Conservation (phyloP, 2,888 invertebrate genomes). For the Brachyopa scutellaris region DNA sequence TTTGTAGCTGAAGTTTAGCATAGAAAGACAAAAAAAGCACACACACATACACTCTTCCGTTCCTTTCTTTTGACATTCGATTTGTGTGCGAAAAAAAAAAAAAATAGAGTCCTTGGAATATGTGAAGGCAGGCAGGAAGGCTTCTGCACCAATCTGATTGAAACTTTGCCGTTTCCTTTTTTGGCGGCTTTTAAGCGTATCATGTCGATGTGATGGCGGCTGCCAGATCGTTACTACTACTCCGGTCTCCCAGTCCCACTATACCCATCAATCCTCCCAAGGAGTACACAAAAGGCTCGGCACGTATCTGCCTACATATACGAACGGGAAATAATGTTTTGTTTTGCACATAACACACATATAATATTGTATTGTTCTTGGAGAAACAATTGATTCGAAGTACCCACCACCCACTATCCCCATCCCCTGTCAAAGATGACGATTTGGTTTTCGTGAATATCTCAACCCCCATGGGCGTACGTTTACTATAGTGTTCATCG, state of each 20-base stretch:
- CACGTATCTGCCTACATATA: conserved; percentile 63
- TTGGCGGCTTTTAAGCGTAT: conserved; percentile 72
- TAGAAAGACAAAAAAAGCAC: conserved; percentile 31
- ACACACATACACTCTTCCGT: conserved; percentile 22
- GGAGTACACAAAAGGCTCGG: conserved; percentile 58
- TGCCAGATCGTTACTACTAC: conserved; percentile 58
- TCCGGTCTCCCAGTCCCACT: not conserved
- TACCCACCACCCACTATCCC: conserved; percentile 2
- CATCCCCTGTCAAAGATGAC: conserved; percentile 30
- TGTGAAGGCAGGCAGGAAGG: conserved; percentile 51
- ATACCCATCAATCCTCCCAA: conserved; percentile 25
- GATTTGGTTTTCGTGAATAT: conserved; percentile 59
- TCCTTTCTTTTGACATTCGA: conserved; percentile 51
- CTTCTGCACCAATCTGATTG: conserved; percentile 73
- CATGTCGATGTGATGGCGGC: conserved; percentile 67
- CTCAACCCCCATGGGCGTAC: not conserved
- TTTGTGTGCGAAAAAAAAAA: conserved; percentile 49
- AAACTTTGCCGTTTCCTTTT: conserved; percentile 73
- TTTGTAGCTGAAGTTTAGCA: conserved; percentile 60
- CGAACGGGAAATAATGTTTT: conserved; percentile 56
- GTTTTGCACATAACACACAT: conserved; percentile 60
- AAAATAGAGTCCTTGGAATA: conserved; percentile 16
- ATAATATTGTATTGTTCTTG: conserved; percentile 67
- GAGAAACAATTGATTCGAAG: conserved; percentile 68
- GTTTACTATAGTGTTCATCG: conserved; percentile 63